Conservation (phyloP, 2,888 invertebrate genomes). For the Mesorhabditis sp. region DNA sequence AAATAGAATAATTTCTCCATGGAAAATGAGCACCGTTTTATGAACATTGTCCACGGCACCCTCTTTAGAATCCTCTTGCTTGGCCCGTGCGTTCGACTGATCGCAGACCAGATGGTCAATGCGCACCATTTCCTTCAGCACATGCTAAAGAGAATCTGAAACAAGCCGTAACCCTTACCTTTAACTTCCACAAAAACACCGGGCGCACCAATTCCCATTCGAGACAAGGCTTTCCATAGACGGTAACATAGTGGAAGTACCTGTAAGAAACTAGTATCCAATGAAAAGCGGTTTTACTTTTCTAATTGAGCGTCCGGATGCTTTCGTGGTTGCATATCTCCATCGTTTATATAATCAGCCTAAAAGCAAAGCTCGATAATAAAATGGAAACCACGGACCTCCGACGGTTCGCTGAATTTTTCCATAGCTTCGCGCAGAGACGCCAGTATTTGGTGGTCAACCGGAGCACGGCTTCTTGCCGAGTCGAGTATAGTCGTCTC, state of each 20-base stretch:
- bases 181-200: constrained; percentile 4
- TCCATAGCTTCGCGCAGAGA: background rate
- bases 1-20: background rate
- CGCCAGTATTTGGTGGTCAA: background rate
- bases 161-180: background rate
- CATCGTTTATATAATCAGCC: background rate
- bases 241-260: constrained; percentile 6
- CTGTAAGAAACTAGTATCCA: background rate
- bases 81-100: constrained; percentile 2
- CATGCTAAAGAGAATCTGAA: constrained; percentile 24
- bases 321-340: background rate
- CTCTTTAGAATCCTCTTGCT: constrained; percentile 10
- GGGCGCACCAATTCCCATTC: background rate
- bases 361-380: background rate
- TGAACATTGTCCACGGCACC: constrained; percentile 11
- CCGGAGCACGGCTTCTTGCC: background rate
- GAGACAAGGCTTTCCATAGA: constrained; percentile 4
- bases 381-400: constrained; percentile 1
- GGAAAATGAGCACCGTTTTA: constrained; percentile 15
- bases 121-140: constrained; percentile 37
- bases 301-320: background rate
- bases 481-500: background rate
- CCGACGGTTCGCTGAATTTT: background rate
- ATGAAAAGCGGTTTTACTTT: background rate
- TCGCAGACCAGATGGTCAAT: constrained; percentile 19